Evolutionary conservation across 2,888 invertebrate genomes (phyloP), one percentile per base, ranked within the genome.

Genomic region (Pogonocherus hispidulus): DNA sequence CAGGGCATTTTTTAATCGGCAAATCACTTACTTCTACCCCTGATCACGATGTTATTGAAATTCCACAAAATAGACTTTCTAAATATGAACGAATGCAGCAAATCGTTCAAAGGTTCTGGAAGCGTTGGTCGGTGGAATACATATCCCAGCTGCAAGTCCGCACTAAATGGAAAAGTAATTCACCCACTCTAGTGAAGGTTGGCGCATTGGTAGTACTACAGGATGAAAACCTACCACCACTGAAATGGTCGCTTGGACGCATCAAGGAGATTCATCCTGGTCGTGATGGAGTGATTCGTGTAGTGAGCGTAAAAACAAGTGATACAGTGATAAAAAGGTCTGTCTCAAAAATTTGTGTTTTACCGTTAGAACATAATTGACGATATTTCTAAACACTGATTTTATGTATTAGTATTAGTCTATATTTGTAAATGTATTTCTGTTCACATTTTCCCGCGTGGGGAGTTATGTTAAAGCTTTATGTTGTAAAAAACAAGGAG

Each of bases 321-420:
- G 44, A 41, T 16, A 14, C 44, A 41, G 44, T 41, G 44, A 41
- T 41, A n/a, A 41, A 41, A 41, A 41, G 44, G 44, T 9, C 44
- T n/a, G 44, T 41, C 3, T 41, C 44, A 5, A 41, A 41, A 41
- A 41, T 41, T 8, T 41, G 27, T 27, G 27, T 27, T 5, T 27
- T 27, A 8, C 27, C 27, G 3, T 27, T 8, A 3, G 27, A 27
- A 27, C 4, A 27, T 27, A n/a, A n/a, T n/a, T n/a, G n/a, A n/a
- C n/a, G n/a, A n/a, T n/a, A n/a, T n/a, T n/a, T n/a, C n/a, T n/a
- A n/a, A n/a, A n/a, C n/a, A n/a, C n/a, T n/a, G n/a, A n/a, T n/a
- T n/a, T n/a, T n/a, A n/a, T n/a, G n/a, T n/a, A n/a, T n/a, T n/a
- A n/a, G n/a, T n/a, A n/a, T n/a, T n/a, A n/a, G n/a, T n/a, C n/a